phyloP scores from a whole-genome alignment of 2,797 vertebrate species.

The Macropodus opercularis region DNA sequence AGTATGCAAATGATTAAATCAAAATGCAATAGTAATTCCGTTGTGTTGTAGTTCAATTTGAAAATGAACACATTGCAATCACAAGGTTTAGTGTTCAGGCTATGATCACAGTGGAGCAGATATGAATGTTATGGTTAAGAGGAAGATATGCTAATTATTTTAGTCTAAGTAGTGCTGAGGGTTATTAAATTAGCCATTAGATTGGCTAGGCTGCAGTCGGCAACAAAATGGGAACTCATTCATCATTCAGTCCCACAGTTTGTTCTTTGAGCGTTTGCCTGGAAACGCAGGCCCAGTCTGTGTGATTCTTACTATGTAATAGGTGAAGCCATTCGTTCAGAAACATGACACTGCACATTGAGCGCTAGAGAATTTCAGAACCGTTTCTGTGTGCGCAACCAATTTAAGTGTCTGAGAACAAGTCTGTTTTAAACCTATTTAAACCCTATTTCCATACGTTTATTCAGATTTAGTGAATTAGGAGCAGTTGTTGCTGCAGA shows the following conservation, averaged over 20 bases:
- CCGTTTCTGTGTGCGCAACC: constrained; percentile 54
- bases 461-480: background rate
- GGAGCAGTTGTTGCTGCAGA: constrained; percentile 38
- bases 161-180: constrained; percentile 42
- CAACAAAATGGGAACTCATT: constrained; percentile 27
- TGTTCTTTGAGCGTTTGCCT: constrained; percentile 13
- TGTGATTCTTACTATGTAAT: background rate
- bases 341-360: background rate
- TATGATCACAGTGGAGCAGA: constrained; percentile 22
- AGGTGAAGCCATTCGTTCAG: constrained; percentile 10
- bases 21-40: background rate
- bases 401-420: constrained; percentile 51
- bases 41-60: background rate
- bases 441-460: background rate
- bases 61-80: background rate
- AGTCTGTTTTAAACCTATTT: constrained; percentile 1
- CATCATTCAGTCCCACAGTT: constrained; percentile 30
- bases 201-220: constrained; percentile 36
- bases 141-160: constrained; percentile 25
- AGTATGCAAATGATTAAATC: background rate
- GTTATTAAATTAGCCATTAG: constrained; percentile 59
- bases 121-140: background rate
- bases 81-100: constrained; percentile 15
- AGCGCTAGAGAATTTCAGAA: too few relatives aligned
- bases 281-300: background rate